Evolutionary conservation across 2,888 invertebrate genomes (phyloP).

Genomic region (Hirudinaria manillensis): DNA sequence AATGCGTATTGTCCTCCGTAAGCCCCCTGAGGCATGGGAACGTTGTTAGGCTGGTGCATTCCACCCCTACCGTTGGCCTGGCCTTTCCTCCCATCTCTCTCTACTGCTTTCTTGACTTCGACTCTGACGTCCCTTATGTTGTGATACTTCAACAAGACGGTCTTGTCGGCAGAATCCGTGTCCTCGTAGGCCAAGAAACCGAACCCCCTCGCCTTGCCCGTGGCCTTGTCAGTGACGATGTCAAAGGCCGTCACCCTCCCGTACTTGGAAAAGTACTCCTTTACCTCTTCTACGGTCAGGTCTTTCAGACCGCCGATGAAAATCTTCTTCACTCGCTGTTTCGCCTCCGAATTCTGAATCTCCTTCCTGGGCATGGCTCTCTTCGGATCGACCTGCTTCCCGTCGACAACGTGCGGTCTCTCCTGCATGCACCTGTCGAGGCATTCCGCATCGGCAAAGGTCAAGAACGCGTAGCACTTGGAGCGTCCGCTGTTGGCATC

Average conservation of each 20-base stretch:
- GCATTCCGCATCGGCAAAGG: not conserved
- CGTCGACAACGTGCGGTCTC: not conserved
- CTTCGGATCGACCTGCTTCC: not conserved
- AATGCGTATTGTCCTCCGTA: no score
- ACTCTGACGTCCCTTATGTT: not conserved
- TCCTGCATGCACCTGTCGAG: not conserved
- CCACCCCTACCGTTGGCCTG: no score
- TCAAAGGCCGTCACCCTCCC: not conserved
- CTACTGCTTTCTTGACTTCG: not conserved
- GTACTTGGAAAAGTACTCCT: conserved; percentile 7
- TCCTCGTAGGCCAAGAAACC: not conserved
- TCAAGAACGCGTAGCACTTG: not conserved
- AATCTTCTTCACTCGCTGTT: conserved; percentile 82
- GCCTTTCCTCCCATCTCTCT: no score
- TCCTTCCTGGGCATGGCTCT: not conserved
- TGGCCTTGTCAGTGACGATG: not conserved
- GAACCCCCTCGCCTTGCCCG: not conserved
- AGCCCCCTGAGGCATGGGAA: no score
- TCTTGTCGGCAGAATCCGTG: not conserved
- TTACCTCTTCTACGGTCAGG: conserved; percentile 1
- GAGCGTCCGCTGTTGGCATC: not conserved
- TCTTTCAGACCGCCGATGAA: conserved; percentile 90
- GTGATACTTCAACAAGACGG: conserved; percentile 4
- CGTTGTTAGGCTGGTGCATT: no score
- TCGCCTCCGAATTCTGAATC: conserved; percentile 77